Percentiles rank a stretch among this genome's conserved stretches.
These are phyloP conservation scores for Podarcis lilfordi DNA, from an alignment of 2,797 vertebrate genomes.

Conservation along the genomic window DNA sequence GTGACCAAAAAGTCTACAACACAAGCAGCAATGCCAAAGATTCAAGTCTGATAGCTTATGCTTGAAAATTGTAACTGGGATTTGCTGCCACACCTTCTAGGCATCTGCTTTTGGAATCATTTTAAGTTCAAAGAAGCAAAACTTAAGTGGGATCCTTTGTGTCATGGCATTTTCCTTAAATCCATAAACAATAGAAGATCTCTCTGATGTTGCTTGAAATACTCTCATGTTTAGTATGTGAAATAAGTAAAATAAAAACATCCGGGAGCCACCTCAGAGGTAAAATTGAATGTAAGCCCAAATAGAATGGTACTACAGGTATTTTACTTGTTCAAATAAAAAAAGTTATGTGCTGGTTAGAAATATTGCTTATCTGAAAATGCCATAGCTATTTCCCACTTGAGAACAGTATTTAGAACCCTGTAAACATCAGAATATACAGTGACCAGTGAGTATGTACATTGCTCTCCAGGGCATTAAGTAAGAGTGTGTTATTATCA, in stretches of 20 bases:
- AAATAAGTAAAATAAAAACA: constrained; percentile 35
- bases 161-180: constrained; percentile 42
- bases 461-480: constrained; percentile 95
- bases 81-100: constrained; percentile 41
- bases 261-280: constrained; percentile 6
- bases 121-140: constrained; percentile 20
- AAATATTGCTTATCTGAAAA: constrained; percentile 43
- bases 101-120: constrained; percentile 32
- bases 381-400: constrained; percentile 54
- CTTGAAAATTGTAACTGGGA: constrained; percentile 50
- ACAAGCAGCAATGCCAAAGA: constrained; percentile 25
- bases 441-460: constrained; percentile 87
- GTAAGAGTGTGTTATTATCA: constrained; percentile 93
- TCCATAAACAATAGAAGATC: constrained; percentile 28
- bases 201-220: constrained; percentile 59
- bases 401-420: constrained; percentile 76
- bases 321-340: constrained; percentile 16
- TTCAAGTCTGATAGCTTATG: constrained; percentile 38
- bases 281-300: constrained; percentile 12
- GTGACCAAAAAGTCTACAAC: constrained; percentile 32
- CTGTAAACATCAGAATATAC: constrained; percentile 76
- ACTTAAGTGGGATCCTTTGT: constrained; percentile 41
- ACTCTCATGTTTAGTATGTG: background rate
- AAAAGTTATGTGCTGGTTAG: constrained; percentile 27
- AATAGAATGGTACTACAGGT: constrained; percentile 57